Evolutionary conservation across 2,888 invertebrate genomes (phyloP), one percentile per base, ranked within the genome.

Genomic region (Lamproptera curius): DNA sequence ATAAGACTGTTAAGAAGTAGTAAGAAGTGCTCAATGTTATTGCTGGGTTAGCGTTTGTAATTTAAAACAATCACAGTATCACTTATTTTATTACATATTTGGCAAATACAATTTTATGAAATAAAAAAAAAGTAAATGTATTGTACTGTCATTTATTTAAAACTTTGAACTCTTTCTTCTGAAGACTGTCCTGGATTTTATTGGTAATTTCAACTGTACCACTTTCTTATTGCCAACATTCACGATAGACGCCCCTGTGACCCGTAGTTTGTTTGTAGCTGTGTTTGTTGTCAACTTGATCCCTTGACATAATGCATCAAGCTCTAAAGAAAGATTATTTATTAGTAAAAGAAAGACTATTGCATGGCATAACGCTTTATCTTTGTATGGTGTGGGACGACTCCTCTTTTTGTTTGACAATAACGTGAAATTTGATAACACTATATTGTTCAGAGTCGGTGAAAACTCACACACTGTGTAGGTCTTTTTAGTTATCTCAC

Each of bases 301-400:
- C 1, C 65, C 61, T 10, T 71, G 66, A 49, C 76, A 73, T 0
- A 87, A 50, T 1, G 60, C 59, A 0, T 76, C 76, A 4, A 83
- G 49, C 0, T 75, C 69, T 57, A 80, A 66, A 51, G 77, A 82
- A 28, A 65, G 75, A 48, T 78, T 73, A 55, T 78, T 84, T 13
- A 87, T 59, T 1, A 86, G 46, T 13, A 86, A 55, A 14, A 81
- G 52, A 14, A 83, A 72, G 0, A 87, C 82, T 43, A 86, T 62
- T 0, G 75, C 73, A 23, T 83, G 71, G 37, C 85, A 85, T 4
- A 86, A 51, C 0, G 78, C 59, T 46, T 82, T 87, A 36, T 87
- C 87, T 53, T 76, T 80, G 10, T 66, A 76, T 0, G 72, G 76
- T 0, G 61, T 58, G 0, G 86, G 73, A 8, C 87, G 49, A 0